Percentiles rank a stretch among this genome's conserved stretches.
Conservation (phyloP, 2,888 invertebrate genomes). For the Notodonta ziczac region DNA sequence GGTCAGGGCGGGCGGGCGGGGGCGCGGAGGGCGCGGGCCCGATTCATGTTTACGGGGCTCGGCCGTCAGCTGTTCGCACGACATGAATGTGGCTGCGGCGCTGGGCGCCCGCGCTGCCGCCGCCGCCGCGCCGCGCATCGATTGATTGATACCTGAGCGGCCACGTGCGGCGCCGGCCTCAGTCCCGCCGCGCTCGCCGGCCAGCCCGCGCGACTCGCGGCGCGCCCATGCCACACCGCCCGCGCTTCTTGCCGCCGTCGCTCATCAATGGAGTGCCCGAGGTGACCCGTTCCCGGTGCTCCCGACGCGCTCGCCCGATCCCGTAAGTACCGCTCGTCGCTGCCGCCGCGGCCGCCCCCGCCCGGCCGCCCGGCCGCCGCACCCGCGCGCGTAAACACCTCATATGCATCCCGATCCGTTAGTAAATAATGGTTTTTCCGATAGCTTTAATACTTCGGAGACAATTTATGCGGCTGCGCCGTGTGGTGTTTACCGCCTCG, state of each 20-base stretch:
- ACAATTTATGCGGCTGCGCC: slow-evolving; percentile 67
- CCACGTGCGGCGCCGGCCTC: slow-evolving; percentile 62
- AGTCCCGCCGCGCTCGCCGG: slow-evolving; percentile 72
- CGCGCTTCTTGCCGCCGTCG: slow-evolving; percentile 49
- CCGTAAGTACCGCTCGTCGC: slow-evolving; percentile 44
- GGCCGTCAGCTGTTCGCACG: slow-evolving; percentile 81
- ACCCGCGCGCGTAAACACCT: slow-evolving; percentile 39
- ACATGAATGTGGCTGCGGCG: slow-evolving; percentile 64
- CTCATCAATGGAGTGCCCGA: slow-evolving; percentile 74
- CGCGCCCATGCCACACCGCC: slow-evolving; percentile 51
- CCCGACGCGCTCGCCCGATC: slow-evolving; percentile 40
- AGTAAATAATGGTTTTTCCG: slow-evolving; percentile 63
- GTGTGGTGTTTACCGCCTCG: slow-evolving; percentile 63
- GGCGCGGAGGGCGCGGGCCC: slow-evolving; percentile 45
- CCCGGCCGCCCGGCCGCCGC: slow-evolving; percentile 27
- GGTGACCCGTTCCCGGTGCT: slow-evolving; percentile 66
- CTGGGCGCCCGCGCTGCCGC: slow-evolving; percentile 70
- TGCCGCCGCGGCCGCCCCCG: slow-evolving; percentile 16
- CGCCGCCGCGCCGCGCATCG: slow-evolving; percentile 68
- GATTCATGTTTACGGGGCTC: slow-evolving; percentile 82
- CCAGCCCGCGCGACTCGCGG: slow-evolving; percentile 58
- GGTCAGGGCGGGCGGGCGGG: slow-evolving; percentile 43
- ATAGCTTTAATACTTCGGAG: slow-evolving; percentile 56
- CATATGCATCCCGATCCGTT: slow-evolving; percentile 47
- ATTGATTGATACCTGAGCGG: slow-evolving; percentile 78